Evolutionary conservation across 2,888 invertebrate genomes (phyloP).

Genomic region (Griposia aprilina): DNA sequence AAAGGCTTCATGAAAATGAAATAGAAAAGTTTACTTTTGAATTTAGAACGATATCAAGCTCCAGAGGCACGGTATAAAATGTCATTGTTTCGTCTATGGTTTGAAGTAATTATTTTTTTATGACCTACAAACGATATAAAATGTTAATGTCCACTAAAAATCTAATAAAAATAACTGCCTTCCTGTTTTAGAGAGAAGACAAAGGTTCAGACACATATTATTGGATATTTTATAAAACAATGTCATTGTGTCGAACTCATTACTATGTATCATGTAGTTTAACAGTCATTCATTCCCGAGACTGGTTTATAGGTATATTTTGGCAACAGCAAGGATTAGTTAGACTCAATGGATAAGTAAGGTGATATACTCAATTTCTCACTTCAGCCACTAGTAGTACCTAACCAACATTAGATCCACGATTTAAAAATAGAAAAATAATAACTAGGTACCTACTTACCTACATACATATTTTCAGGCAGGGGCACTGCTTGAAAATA

Average conservation of each 20-base stretch:
- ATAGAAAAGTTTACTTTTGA: constrained; percentile 19
- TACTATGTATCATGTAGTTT: constrained; percentile 35
- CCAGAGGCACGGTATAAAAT: constrained; percentile 1
- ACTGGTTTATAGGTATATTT: constrained; percentile 24
- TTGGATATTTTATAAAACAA: constrained; percentile 48
- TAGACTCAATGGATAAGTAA: background rate
- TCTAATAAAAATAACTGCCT: constrained; percentile 7
- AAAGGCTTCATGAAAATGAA: background rate
- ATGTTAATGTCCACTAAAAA: constrained; percentile 14
- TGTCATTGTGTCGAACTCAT: constrained; percentile 39
- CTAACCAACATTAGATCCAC: background rate
- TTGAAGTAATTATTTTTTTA: background rate
- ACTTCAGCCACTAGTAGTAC: background rate
- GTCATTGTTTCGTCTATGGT: constrained; percentile 19
- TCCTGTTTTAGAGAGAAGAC: constrained; percentile 34
- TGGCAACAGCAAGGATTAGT: too few species aligned
- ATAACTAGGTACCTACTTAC: background rate
- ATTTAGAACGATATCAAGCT: constrained; percentile 27
- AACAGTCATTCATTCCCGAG: constrained; percentile 11
- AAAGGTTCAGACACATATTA: constrained; percentile 38
- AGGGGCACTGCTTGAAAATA: too few species aligned
- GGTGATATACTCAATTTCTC: background rate
- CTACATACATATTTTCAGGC: background rate
- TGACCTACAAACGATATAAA: constrained; percentile 4
- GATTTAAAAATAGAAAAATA: background rate